Evolutionary conservation across 2,113 vertebrate genomes (phyloP).

Genomic region (Ptilorrhoa leucosticta): DNA sequence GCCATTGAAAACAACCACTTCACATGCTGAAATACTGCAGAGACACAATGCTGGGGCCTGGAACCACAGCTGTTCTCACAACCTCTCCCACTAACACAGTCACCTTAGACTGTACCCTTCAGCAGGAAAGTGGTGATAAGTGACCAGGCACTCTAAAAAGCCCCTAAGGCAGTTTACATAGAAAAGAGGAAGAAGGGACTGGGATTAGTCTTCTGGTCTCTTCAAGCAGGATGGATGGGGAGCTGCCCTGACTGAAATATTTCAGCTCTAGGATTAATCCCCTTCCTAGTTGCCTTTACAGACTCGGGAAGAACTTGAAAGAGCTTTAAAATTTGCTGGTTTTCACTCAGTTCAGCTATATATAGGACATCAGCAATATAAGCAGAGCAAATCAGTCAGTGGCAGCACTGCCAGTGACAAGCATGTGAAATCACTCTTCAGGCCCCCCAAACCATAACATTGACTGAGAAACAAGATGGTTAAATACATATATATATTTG

Average conservation of each 20-base stretch:
- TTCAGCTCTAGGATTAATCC: not conserved
- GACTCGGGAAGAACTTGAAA: not conserved
- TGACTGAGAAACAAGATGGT: not conserved
- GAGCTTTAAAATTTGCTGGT: not conserved
- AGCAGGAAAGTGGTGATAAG: not conserved
- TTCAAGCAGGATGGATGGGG: not conserved
- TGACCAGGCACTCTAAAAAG: not conserved
- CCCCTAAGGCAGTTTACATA: not conserved
- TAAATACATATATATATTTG: not conserved
- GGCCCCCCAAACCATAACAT: not conserved
- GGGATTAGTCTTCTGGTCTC: not conserved
- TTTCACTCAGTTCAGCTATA: not conserved
- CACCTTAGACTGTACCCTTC: not conserved
- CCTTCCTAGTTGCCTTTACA: not conserved
- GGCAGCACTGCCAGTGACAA: not conserved
- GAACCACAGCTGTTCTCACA: not conserved
- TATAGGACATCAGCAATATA: not conserved
- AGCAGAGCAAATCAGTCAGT: not conserved
- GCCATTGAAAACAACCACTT: conserved; percentile 41
- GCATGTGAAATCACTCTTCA: not conserved
- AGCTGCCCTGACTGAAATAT: not conserved
- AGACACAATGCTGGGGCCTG: not conserved
- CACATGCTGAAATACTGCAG: conserved; percentile 22
- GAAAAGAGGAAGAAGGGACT: not conserved
- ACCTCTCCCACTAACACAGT: not conserved